A percentile compares a stretch with the other conserved stretches of the same genome.
Conservation (phyloP, 2,888 invertebrate species). For the Neoitamus cyanurus region DNA sequence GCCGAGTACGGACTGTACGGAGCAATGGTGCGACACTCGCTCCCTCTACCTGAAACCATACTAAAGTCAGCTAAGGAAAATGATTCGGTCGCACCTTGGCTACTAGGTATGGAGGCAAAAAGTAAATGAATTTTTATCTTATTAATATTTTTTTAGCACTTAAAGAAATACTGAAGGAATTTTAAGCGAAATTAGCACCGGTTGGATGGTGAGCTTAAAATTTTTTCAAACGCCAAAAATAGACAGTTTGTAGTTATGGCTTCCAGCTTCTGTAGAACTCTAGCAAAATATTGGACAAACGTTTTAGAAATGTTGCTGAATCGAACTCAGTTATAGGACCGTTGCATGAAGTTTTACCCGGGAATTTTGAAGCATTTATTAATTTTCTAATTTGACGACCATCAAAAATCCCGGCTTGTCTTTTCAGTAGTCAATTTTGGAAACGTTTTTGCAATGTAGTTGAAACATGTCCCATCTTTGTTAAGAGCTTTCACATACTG, state of each 20-base stretch:
- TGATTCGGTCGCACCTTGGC: conserved; percentile 98
- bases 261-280: not conserved
- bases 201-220: conserved; percentile 18
- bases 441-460: no score
- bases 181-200: conserved; percentile 14
- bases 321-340: no score
- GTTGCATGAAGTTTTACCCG: no score
- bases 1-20: conserved; percentile 99
- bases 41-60: conserved; percentile 98
- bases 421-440: no score
- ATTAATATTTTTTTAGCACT: not conserved
- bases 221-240: conserved; percentile 15
- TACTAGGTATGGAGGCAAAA: conserved; percentile 83
- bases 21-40: conserved; percentile 98
- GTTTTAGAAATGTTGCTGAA: no score
- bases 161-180: conserved; percentile 20
- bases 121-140: conserved; percentile 64
- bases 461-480: no score
- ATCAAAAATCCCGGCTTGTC: no score
- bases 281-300: not conserved
- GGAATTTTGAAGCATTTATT: no score
- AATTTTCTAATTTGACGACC: no score
- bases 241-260: not conserved
- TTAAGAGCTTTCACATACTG: no score
- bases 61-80: conserved; percentile 97